phyloP scores from a whole-genome alignment of 2,113 vertebrate species.

The Acrocephalus arundinaceus region DNA sequence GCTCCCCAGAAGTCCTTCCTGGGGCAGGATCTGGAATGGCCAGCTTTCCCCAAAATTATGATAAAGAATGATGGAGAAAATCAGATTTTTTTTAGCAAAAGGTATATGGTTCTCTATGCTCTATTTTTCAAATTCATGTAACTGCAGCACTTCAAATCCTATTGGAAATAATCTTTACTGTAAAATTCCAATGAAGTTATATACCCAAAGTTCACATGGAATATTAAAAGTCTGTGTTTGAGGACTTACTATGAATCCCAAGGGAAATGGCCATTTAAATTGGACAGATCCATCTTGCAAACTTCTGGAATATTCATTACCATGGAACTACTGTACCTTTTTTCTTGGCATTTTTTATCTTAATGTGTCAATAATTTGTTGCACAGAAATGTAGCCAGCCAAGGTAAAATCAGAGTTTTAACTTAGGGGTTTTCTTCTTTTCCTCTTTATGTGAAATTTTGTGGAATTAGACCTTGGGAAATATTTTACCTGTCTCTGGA shows the following conservation, averaged over 20 bases:
- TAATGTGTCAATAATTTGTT: neutral
- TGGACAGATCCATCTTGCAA: neutral
- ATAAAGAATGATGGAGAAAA: neutral
- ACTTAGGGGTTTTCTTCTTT: neutral
- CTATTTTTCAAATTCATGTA: neutral
- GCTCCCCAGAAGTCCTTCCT: neutral
- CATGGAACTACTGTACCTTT: neutral
- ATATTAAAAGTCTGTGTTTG: neutral
- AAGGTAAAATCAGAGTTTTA: neutral
- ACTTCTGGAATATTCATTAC: constrained; percentile 34
- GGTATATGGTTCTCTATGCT: neutral
- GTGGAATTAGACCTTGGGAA: constrained; percentile 36
- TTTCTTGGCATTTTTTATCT: constrained; percentile 14
- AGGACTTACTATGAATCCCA: neutral
- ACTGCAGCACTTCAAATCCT: neutral
- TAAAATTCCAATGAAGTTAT: neutral
- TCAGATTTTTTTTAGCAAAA: neutral
- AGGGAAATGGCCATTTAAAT: neutral
- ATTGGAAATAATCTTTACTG: neutral
- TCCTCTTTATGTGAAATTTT: constrained; percentile 5
- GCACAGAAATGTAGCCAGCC: constrained; percentile 16
- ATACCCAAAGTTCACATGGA: neutral
- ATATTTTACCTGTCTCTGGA: constrained; percentile 12
- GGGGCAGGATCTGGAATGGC: neutral
- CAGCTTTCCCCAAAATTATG: neutral